Conservation (phyloP, 1,140 invertebrate genomes). For the Xylocopa sonorina region DNA sequence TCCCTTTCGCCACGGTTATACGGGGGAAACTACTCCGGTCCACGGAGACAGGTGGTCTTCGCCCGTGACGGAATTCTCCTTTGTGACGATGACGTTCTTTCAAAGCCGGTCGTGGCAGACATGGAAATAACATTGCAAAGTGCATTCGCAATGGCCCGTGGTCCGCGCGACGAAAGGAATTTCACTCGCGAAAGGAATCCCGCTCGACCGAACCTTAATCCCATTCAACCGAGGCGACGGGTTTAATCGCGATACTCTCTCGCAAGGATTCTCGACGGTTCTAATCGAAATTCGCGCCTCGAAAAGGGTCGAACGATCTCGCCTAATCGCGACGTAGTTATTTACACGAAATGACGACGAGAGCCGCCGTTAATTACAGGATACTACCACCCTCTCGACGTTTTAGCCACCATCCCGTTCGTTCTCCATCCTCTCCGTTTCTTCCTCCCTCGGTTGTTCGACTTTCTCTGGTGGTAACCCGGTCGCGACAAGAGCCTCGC, state of each 20-base stretch:
- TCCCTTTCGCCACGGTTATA: conserved; percentile 15
- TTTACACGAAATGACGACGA: conserved; percentile 33
- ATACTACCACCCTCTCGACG: conserved; percentile 65
- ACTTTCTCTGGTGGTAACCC: conserved; percentile 46
- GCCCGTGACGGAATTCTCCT: conserved; percentile 29
- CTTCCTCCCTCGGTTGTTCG: neutral
- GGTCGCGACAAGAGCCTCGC: conserved; percentile 57
- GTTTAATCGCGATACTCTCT: neutral
- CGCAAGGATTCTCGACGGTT: conserved; percentile 2
- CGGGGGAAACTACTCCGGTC: conserved; percentile 21
- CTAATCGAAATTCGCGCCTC: conserved; percentile 14
- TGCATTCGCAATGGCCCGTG: neutral
- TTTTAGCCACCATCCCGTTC: conserved; percentile 7
- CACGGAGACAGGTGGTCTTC: conserved; percentile 30
- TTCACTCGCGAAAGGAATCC: neutral
- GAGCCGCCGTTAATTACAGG: conserved; percentile 68
- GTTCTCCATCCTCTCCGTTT: conserved; percentile 10
- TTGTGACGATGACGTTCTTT: conserved; percentile 22
- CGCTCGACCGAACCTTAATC: neutral
- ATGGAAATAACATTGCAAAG: conserved; percentile 22
- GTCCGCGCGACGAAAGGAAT: too few species aligned
- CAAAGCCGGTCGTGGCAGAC: neutral
- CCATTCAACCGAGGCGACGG: too few species aligned
- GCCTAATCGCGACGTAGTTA: conserved; percentile 32
- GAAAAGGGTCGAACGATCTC: neutral